phyloP scores from a whole-genome alignment of 2,113 vertebrate genomes.

The Marmota monax region DNA sequence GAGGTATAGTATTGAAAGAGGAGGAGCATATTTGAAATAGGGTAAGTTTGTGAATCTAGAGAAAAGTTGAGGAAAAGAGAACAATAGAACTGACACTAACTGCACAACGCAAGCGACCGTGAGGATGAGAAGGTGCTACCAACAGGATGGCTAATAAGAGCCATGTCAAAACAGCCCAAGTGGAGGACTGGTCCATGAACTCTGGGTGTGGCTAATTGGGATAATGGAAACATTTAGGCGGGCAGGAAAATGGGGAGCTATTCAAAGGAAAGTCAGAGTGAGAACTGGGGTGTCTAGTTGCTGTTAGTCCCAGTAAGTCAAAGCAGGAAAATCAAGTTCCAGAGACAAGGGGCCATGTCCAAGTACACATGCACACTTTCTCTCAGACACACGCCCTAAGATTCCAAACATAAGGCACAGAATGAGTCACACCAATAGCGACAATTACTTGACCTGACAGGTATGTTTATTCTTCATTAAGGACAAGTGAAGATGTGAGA shows the following conservation, averaged over 20 bases:
- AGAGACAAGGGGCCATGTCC: neutral
- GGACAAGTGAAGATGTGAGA: neutral
- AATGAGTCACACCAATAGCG: constrained; percentile 43
- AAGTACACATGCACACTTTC: neutral
- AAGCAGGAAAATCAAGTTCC: neutral
- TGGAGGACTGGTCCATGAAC: neutral
- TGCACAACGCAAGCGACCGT: rapidly evolving
- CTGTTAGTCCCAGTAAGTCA: neutral
- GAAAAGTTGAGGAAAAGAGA: neutral
- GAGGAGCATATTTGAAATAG: neutral
- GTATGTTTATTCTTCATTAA: neutral
- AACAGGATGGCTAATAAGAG: neutral
- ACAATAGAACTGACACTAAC: neutral
- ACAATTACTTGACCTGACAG: constrained; percentile 8
- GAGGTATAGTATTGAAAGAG: rapidly evolving
- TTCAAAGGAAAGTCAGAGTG: neutral
- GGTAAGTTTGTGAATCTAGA: neutral
- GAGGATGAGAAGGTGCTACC: neutral
- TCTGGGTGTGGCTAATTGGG: neutral
- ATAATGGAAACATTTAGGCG: neutral
- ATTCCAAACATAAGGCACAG: neutral
- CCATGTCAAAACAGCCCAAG: too few relatives aligned
- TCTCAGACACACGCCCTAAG: neutral
- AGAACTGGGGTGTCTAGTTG: neutral
- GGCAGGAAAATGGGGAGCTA: neutral